Evolutionary conservation across 1,140 invertebrate species (phyloP), one percentile per base, ranked within the genome.

Genomic region (Papilio xuthus): DNA sequence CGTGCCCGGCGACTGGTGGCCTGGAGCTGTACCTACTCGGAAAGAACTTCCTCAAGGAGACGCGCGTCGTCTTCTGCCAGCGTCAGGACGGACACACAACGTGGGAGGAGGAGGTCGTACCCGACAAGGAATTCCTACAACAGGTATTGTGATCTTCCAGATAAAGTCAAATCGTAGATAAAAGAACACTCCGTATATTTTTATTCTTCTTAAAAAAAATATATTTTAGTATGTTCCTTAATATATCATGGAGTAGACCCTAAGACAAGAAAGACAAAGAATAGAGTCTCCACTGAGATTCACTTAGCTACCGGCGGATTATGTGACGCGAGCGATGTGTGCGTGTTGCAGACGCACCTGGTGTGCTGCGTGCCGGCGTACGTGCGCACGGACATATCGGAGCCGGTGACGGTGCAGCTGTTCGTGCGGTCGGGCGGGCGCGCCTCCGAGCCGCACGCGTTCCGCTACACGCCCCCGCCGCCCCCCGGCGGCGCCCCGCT

Each of bases 21-120:
- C 89, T 96, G n/a, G 98, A 99, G 88, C 93, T 99, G 18, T 99
- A 99, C 90, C 97, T 99, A 69, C 96, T 99, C 74, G 98, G 99
- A 12, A 99, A 99, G 93, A 99, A 99, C 93, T 99, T 99, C 90
- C 95, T 98, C 15, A 99, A 99, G 94, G 98, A 99, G 92, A 98
- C 98, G 1, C 96, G 96, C 75, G 97, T 99, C 10, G 95, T 98
- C 56, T 99, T 99, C 96, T 97, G 92, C 94, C 97, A 86, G 94
- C 93, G 84, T 85, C 96, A 84, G 88, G 95, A 88, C 91, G 89
- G 85, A 89, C 93, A 63, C 94, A 94, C 79, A 83, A 93, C 95
- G 3, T 98, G 97, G 97, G 96, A 97, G 87, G 96, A 97, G 83
- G 95, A 96, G 42, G 97, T 97, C 4, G 88, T 95, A 44, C 97